These are phyloP conservation scores for Acleris holmiana DNA, from an alignment of 2,888 invertebrate genomes.

Conservation along the genomic window DNA sequence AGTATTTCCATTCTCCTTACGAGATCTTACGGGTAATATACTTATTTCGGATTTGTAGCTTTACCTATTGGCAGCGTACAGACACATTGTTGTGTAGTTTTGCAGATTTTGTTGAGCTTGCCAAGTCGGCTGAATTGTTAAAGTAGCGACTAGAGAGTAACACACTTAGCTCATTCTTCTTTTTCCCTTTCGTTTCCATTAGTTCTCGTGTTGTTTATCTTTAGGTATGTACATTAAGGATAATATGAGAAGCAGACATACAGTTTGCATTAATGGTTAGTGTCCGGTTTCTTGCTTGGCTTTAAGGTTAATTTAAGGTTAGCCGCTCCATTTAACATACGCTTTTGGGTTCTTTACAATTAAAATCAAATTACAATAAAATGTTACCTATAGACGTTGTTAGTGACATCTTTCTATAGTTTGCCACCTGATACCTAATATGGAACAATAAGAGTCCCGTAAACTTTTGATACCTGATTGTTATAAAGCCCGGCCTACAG, in stretches of 20 bases:
- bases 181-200: slow-evolving; percentile 27
- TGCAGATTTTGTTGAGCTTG: slow-evolving; percentile 27
- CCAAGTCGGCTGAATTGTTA: slow-evolving; percentile 31
- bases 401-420: no score
- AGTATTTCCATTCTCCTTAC: no score
- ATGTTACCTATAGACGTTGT: no score
- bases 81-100: background rate
- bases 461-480: background rate
- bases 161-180: slow-evolving; percentile 15
- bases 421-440: no score
- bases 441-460: no score
- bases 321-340: no score
- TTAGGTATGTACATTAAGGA: background rate
- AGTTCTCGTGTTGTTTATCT: background rate
- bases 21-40: no score
- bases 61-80: background rate
- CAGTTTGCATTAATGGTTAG: no score
- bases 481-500: background rate
- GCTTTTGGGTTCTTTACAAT: no score
- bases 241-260: background rate
- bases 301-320: no score
- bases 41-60: background rate
- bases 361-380: no score
- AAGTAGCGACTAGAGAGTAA: slow-evolving; percentile 31
- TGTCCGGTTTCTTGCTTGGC: no score